These are phyloP conservation scores for Pedetes capensis DNA, from an alignment of 2,113 vertebrate genomes.

Conservation along the genomic window DNA sequence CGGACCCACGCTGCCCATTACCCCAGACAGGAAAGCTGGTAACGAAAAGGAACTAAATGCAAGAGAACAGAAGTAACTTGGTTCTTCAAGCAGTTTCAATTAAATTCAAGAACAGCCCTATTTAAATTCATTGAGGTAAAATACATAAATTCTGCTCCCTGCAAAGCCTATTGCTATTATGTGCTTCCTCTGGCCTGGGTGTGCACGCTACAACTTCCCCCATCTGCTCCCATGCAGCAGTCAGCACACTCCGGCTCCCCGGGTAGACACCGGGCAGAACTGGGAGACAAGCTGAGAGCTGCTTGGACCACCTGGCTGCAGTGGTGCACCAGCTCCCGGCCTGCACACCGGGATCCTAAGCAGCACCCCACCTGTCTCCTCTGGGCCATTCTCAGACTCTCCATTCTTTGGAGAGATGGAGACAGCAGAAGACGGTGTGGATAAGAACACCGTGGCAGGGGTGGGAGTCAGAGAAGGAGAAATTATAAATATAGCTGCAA, in stretches of 20 bases:
- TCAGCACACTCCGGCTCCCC: neutral
- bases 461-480: neutral
- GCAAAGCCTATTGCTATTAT: fast-evolving
- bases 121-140: neutral
- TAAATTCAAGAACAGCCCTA: neutral
- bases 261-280: fast-evolving
- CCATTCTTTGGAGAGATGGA: neutral
- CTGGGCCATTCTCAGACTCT: neutral
- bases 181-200: neutral
- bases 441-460: neutral
- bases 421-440: neutral
- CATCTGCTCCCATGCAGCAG: fast-evolving
- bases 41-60: neutral
- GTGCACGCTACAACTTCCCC: too few relatives aligned
- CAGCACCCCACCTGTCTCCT: neutral
- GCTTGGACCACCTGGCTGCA: fast-evolving
- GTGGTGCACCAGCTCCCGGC: fast-evolving
- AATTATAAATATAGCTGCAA: fast-evolving
- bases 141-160: neutral
- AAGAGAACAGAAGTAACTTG: fast-evolving
- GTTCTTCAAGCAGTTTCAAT: neutral
- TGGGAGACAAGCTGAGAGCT: too few relatives aligned
- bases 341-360: neutral
- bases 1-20: fast-evolving
- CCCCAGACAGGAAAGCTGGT: neutral